These are phyloP conservation scores for Merodon equestris DNA, from an alignment of 2,888 invertebrate genomes.

Conservation along the genomic window DNA sequence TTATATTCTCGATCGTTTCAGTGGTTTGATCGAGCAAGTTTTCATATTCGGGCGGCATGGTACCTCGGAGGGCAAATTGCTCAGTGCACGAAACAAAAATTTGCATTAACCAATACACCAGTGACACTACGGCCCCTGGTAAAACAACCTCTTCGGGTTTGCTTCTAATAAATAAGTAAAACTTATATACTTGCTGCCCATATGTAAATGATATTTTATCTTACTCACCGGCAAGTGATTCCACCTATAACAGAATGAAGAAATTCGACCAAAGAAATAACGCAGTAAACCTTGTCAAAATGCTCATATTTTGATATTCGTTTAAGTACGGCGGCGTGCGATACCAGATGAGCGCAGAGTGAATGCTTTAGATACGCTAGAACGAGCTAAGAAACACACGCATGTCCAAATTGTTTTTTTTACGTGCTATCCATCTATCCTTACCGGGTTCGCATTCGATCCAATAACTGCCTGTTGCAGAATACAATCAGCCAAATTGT, in stretches of 20 bases:
- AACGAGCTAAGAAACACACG: constrained; percentile 82
- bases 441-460: constrained; percentile 88
- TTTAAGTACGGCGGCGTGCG: constrained; percentile 92
- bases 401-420: background rate
- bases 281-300: constrained; percentile 92
- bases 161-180: constrained; percentile 80
- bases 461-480: constrained; percentile 96
- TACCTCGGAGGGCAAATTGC: constrained; percentile 74
- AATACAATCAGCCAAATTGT: constrained; percentile 94
- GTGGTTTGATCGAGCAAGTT: constrained; percentile 86
- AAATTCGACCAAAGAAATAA: constrained; percentile 91
- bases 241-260: constrained; percentile 85
- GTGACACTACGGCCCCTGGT: constrained; percentile 90
- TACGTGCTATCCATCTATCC: constrained; percentile 19
- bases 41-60: constrained; percentile 77
- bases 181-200: no score
- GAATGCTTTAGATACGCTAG: constrained; percentile 96
- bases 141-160: constrained; percentile 93
- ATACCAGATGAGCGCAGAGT: constrained; percentile 92
- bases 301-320: constrained; percentile 94
- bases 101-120: constrained; percentile 89
- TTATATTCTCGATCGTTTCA: constrained; percentile 83
- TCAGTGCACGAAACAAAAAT: constrained; percentile 81
- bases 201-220: background rate
- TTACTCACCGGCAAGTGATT: constrained; percentile 79